Evolutionary conservation across 2,888 invertebrate genomes (phyloP).

Genomic region (Prionchulus punctatus): DNA sequence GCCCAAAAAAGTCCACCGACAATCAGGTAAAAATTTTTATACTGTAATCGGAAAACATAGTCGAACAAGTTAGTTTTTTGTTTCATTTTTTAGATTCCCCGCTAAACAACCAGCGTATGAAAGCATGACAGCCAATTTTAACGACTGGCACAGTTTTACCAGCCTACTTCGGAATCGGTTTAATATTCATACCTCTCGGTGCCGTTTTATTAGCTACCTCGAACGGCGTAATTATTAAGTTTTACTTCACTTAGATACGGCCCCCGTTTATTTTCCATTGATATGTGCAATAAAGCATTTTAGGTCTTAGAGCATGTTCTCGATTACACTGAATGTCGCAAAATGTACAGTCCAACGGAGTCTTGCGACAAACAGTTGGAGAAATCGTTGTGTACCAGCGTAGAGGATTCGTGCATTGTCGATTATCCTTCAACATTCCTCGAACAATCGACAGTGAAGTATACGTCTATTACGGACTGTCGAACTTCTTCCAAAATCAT

Average conservation of each 20-base stretch:
- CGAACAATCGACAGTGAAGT: no score
- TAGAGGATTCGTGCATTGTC: conserved; percentile 43
- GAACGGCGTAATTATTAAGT: conserved; percentile 48
- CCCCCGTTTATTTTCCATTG: no score
- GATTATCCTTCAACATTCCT: no score
- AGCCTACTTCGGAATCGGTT: conserved; percentile 88
- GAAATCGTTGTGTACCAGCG: neutral
- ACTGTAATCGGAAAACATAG: no score
- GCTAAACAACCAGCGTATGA: conserved; percentile 82
- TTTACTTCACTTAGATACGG: no score
- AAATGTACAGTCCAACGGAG: neutral
- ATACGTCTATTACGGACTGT: conserved; percentile 86
- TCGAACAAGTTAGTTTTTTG: no score
- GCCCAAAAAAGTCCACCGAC: no score
- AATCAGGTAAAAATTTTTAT: no score
- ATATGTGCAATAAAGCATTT: neutral
- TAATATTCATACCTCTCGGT: conserved; percentile 92
- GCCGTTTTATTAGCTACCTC: conserved; percentile 80
- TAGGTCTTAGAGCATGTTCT: conserved; percentile 5
- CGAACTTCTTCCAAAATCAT: conserved; percentile 94
- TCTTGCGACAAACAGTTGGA: neutral
- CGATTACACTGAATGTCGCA: conserved; percentile 10
- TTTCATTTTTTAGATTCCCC: conserved; percentile 12
- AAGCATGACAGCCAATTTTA: conserved; percentile 96
- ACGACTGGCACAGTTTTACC: conserved; percentile 94